Evolutionary conservation across 1,140 invertebrate species (phyloP).

Genomic region (Papilio polytes): DNA sequence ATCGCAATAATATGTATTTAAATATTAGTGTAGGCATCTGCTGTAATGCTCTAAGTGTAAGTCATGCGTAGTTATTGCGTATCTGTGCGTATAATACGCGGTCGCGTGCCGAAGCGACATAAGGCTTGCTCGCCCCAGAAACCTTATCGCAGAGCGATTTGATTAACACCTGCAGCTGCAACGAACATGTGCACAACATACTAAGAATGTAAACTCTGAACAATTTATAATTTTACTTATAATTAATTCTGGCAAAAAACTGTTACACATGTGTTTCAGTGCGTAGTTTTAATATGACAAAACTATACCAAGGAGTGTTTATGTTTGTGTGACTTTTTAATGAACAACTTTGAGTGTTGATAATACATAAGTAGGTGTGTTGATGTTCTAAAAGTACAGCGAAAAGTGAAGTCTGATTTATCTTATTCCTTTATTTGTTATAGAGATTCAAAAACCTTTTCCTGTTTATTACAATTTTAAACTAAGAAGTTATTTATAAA

Average conservation of each 20-base stretch:
- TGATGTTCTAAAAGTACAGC: background rate
- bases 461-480: background rate
- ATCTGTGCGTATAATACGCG: slow-evolving; percentile 55
- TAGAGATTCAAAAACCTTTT: background rate
- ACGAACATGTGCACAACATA: slow-evolving; percentile 46
- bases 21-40: slow-evolving; percentile 41
- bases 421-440: background rate
- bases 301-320: too few species aligned
- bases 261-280: background rate
- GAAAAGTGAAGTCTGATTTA: background rate
- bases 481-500: background rate
- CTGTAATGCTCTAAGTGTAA: slow-evolving; percentile 49
- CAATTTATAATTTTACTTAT: slow-evolving; percentile 24
- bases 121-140: slow-evolving; percentile 65
- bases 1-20: background rate
- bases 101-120: slow-evolving; percentile 71
- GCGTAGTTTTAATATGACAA: background rate
- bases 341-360: too few species aligned
- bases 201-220: slow-evolving; percentile 11
- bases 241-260: background rate
- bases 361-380: background rate
- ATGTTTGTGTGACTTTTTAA: too few species aligned
- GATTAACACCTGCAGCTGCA: slow-evolving; percentile 59
- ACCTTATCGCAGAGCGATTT: slow-evolving; percentile 66
- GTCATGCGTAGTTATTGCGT: slow-evolving; percentile 62